Evolutionary conservation across 2,113 vertebrate genomes (phyloP).

Genomic region (Anolis sagrei): DNA sequence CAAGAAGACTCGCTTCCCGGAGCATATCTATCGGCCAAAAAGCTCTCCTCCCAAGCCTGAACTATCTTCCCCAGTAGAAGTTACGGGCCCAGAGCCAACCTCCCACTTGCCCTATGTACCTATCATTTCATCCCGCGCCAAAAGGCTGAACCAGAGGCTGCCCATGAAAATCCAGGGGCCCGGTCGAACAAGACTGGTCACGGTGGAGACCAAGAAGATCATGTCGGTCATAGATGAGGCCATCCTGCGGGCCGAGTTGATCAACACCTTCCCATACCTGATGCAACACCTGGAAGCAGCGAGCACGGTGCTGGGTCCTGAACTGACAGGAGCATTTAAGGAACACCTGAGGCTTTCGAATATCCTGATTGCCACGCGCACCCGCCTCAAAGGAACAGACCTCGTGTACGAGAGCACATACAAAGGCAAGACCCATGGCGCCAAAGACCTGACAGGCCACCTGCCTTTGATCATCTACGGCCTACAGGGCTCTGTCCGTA

Average conservation of each 20-base stretch:
- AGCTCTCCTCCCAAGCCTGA: neutral
- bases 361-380: conserved; percentile 36
- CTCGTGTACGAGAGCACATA: neutral
- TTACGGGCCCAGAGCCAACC: conserved; percentile 23
- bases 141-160: neutral
- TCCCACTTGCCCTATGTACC: neutral
- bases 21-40: too few relatives aligned
- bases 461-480: conserved; percentile 12
- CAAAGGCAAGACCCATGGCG: neutral
- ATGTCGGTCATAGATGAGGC: conserved; percentile 77
- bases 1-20: too few relatives aligned
- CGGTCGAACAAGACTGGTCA: conserved; percentile 64
- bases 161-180: conserved; percentile 48
- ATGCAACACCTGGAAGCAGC: conserved; percentile 13
- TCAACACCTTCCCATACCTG: conserved; percentile 62
- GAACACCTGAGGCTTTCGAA: conserved; percentile 68
- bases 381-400: neutral
- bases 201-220: conserved; percentile 76
- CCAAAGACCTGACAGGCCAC: neutral
- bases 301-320: conserved; percentile 48
- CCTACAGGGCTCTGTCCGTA: conserved; percentile 74
- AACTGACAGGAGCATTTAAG: conserved; percentile 53
- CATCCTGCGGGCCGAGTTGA: conserved; percentile 74
- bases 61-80: neutral
- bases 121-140: neutral